Evolutionary conservation across 2,797 vertebrate genomes (phyloP), one percentile per base, ranked within the genome.

Genomic region (Pagetopsis macropterus): DNA sequence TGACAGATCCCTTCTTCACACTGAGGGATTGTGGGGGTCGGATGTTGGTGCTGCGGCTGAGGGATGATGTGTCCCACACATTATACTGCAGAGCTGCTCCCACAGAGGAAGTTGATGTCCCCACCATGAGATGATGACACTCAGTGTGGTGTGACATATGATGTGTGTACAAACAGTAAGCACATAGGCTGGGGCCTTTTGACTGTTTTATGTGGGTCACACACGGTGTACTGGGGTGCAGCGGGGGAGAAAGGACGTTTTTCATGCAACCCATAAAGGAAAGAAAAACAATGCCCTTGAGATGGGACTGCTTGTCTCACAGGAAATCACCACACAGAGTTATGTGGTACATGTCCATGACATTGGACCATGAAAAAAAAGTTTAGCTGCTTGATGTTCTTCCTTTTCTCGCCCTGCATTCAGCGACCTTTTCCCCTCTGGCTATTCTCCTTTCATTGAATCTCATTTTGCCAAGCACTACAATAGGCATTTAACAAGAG

Each of bases 141-240:
- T 66, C 71, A 71, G 79, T 59, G 78, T 58, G 43, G 40, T 12
- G 77, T 90, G 88, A 91, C 88, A 86, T 88, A 91, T 85, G 90
- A 90, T 81, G 79, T 84, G 88, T 87, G 83, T 87, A 87, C 79
- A 79, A 87, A 85, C 83, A 79, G 82, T 73, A 70, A 87, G 85
- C 81, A 82, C 83, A 87, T 44, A 67, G 82, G 81, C 57, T 1
- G 62, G 33, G 45, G 54, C 58, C 76, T 72, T 70, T 63, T 74
- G 72, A 85, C 76, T 86, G 85, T 85, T 89, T 90, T 88, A 91
- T 91, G 84, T 86, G 88, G 87, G 90, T 87, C 87, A 77, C 77
- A 79, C 58, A 8, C 16, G 45, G 68, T 13, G 46, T 58, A 65
- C 62, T 50, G 78, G 59, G 73, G 58, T 40, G 27, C 66, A 72